phyloP scores from a whole-genome alignment of 2,888 invertebrate species.

The Criorhina ranunculi region DNA sequence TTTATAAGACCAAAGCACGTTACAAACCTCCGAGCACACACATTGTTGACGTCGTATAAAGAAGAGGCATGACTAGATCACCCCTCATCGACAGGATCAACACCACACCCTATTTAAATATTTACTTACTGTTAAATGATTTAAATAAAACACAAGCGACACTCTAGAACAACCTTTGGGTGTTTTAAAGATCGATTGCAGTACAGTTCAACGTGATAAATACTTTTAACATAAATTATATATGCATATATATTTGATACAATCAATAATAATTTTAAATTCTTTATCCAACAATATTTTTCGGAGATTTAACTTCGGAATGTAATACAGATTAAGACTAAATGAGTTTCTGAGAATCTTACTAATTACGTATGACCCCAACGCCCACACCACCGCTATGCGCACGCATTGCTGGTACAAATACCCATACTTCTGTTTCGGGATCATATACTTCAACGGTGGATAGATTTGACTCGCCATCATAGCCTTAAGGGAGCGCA shows the following conservation, averaged over 20 bases:
- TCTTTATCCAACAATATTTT: background rate
- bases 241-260: conserved; percentile 30
- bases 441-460: conserved; percentile 95
- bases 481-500: conserved; percentile 85
- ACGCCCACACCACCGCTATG: conserved; percentile 97
- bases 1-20: no score
- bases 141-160: no score
- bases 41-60: no score
- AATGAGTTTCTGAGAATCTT: conserved; percentile 29
- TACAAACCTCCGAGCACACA: no score
- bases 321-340: conserved; percentile 69
- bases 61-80: no score
- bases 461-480: conserved; percentile 91
- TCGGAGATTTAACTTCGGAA: conserved; percentile 57
- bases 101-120: no score
- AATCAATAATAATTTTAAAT: conserved; percentile 31
- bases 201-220: no score
- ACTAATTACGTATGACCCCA: conserved; percentile 89
- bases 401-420: conserved; percentile 91
- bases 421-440: conserved; percentile 89
- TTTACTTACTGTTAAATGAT: no score
- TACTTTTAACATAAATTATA: conserved; percentile 9
- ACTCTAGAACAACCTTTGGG: no score
- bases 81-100: no score
- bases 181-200: no score